Evolutionary conservation across 2,113 vertebrate genomes (phyloP), one percentile per base, ranked within the genome.

Genomic region (Nicator chloris): DNA sequence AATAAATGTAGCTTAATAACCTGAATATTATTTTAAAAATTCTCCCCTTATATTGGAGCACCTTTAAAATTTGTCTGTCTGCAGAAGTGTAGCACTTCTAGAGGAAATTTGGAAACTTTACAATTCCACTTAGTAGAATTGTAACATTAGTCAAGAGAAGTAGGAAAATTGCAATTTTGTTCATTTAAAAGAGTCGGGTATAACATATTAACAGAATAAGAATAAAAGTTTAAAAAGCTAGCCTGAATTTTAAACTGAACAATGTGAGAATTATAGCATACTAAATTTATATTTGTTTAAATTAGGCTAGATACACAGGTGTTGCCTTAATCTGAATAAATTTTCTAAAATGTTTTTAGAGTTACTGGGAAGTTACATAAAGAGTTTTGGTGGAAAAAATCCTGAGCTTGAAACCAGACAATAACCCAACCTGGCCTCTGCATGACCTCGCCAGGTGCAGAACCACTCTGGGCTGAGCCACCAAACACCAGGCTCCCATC

Each of bases 351-450:
- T 2, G 1, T 14, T 60, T 75, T 66, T 45, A 50, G 7, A 54
- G 26, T 39, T 72, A 35, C 18, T 31, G 8, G 11, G 2, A 59
- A 80, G 26, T 35, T 30, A 24, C 39, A 50, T 57, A 42, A 75
- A 53, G 8, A 63, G 53, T 28, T 45, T 27, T 45, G 2, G 8
- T 85, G 28, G 31, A 44, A 88, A 54, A 79, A 61, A 31, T 53
- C 4, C 33, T 50, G 49, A 59, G 13, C 4, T 37, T 21, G 44
- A 82, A 88, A 59, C 10, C 6, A 61, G 42, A 37, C 11, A 7
- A 9, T 42, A 57, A 75, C 3, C 11, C 11, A 68, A 6, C 1
- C 2, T 2, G 5, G 26, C 5, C 7, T 20, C 70, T 47, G 9
- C n/a, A 65, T 53, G n/a, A 71, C 39, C 19, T 86, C 47, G 57